Evolutionary conservation across 2,113 vertebrate species (phyloP), one percentile per base, ranked within the genome.

Genomic region (Perca schrenkii): DNA sequence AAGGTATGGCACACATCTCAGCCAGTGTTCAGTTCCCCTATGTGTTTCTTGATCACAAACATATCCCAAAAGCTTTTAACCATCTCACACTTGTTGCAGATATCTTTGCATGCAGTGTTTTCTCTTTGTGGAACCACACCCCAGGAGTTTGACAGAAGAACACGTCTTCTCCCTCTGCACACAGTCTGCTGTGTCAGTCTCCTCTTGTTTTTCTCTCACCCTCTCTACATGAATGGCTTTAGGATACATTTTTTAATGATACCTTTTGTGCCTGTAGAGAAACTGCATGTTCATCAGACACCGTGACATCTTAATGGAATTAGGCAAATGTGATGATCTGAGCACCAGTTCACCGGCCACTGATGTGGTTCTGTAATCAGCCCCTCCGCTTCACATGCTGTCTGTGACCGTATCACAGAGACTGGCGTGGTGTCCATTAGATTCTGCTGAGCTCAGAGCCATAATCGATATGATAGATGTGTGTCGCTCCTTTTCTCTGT

Each of bases 321-420:
- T 83, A 79, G 84, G 82, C 76, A 74, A 84, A 84, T 84, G 79
- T 80, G 88, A 88, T 80, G 82, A 88, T 74, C 79, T 52, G 50
- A 82, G 84, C 53, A 65, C 57, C 46, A 22, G 69, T 46, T 92
- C 82, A 92, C 89, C 19, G 65, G 67, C 21, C 56, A 17, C 73
- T 90, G 74, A 89, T 89, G 86, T 82, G 25, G 75, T 66, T 85
- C 40, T 73, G 36, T 83, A 88, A 93, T 91, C 83, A 72, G 70
- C 58, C 64, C 10, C 71, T 90, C 49, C 36, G 61, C 63, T 81
- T 79, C 68, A 40, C 75, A 40, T 66, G 79, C 65, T 73, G 85
- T 88, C 82, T 78, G 78, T 88, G 61, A 77, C 64, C 53, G 58
- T 49, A 85, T 88, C 76, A 78, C 25, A 81, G 49, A 82, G 74